Evolutionary conservation across 2,797 vertebrate species (phyloP), one percentile per base, ranked within the genome.

Genomic region (Buphagus erythrorhynchus): DNA sequence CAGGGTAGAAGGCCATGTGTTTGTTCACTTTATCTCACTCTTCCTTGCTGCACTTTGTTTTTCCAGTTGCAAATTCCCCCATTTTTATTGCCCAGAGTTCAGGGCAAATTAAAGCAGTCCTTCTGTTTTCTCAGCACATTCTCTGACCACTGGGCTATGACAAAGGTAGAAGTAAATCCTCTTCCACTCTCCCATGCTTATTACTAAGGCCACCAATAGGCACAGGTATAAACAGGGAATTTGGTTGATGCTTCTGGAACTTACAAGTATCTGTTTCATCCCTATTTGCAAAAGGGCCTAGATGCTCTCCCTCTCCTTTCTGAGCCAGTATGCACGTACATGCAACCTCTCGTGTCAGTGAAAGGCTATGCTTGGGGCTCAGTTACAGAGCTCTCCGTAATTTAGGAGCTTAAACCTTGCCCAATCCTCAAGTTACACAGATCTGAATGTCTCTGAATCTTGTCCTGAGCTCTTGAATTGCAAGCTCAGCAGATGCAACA

Each of bases 301-400:
- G 35, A 35, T 51, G 20, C 2, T 26, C 5, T 9, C 22, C 12
- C 19, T 54, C 5, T 40, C 6, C 5, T 58, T 73, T 57, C 11
- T 38, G 40, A 51, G 31, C 54, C 33, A 43, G 8, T 13, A n/a
- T 5, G 5, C 25, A 33, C 0, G 0, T 10, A 57, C 22, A 15
- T 9, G 16, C n/a, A 51, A 52, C 8, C 14, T 31, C 20, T 18
- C n/a, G 15, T 8, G 11, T 33, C 49, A 45, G 16, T 9, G 7
- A 62, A 91, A 81, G 22, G 40, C 1, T 0, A 8, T 31, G 17
- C 5, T 68, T 1, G 31, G 31, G 10, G 24, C 42, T 69, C 29
- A 52, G 14, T 48, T 68, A 76, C 26, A 52, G 38, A 10, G 7
- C 22, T 45, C 38, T 24, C 21, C 3, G 1, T 54, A 49, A 77